These are phyloP conservation scores for Anthopleura sola DNA, from an alignment of 64 coral and sea anemone genomes.

Conservation along the genomic window DNA sequence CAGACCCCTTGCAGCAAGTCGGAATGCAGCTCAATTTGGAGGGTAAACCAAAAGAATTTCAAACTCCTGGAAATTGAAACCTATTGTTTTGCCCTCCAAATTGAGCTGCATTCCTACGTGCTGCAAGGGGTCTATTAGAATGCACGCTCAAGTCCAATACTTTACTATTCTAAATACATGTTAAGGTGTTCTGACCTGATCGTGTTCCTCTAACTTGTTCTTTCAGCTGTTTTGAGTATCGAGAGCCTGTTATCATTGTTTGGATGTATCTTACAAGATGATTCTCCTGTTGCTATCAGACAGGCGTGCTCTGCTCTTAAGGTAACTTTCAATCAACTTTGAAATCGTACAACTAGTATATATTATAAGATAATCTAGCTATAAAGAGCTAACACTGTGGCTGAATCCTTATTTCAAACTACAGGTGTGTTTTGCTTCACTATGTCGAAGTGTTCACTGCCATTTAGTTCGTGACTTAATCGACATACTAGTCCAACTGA, in stretches of 20 bases:
- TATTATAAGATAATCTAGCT: too few relatives aligned
- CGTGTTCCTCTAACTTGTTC: neutral
- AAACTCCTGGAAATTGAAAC: too few relatives aligned
- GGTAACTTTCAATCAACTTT: constrained; percentile 25
- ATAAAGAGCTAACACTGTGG: too few relatives aligned
- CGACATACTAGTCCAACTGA: constrained; percentile 35
- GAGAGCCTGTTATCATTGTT: constrained; percentile 69
- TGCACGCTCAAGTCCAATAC: too few relatives aligned
- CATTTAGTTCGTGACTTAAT: constrained; percentile 61
- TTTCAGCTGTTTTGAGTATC: constrained; percentile 66
- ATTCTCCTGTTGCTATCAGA: constrained; percentile 83
- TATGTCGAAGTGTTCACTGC: constrained; percentile 68
- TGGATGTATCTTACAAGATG: constrained; percentile 72
- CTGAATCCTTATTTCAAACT: neutral
- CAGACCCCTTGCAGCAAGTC: too few relatives aligned
- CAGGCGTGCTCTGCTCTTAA: constrained; percentile 81
- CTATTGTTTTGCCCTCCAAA: too few relatives aligned
- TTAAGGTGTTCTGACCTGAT: neutral
- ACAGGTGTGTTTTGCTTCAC: constrained; percentile 54
- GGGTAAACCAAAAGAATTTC: too few relatives aligned
- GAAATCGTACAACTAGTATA: neutral
- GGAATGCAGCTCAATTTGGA: too few relatives aligned
- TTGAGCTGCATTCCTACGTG: neutral
- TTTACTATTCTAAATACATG: too few relatives aligned
- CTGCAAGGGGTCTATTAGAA: neutral